Conservation (phyloP, 2,888 invertebrate genomes). For the Glaucopsyche alexis region DNA sequence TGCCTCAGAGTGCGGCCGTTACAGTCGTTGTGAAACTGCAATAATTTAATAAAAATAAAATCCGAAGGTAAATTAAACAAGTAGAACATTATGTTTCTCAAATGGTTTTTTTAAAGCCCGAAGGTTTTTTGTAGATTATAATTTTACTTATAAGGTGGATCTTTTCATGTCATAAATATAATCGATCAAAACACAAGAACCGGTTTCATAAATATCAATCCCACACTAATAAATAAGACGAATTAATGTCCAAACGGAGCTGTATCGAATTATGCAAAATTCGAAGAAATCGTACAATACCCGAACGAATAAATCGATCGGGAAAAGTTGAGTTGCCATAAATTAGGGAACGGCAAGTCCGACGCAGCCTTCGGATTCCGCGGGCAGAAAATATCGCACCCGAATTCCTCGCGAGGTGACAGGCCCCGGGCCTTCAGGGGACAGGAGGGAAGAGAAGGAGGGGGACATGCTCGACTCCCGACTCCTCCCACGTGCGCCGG, state of each 20-base stretch:
- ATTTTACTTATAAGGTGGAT: slow-evolving; percentile 1
- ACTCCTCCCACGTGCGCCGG: slow-evolving; percentile 70
- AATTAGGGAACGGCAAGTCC: slow-evolving; percentile 64
- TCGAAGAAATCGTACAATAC: slow-evolving; percentile 47
- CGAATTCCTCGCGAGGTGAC: slow-evolving; percentile 70
- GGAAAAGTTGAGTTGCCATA: slow-evolving; percentile 54
- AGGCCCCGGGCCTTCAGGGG: slow-evolving; percentile 68
- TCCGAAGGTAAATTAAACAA: too few species aligned
- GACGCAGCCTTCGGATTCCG: slow-evolving; percentile 74
- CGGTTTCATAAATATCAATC: slow-evolving; percentile 19
- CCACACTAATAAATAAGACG: slow-evolving; percentile 25
- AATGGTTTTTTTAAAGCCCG: background rate
- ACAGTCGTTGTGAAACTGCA: background rate
- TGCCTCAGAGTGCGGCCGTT: background rate
- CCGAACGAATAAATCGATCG: slow-evolving; percentile 63
- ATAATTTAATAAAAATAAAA: background rate
- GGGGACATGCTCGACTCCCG: slow-evolving; percentile 37
- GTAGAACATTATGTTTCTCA: background rate
- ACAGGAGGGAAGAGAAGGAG: slow-evolving; percentile 59
- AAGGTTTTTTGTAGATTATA: slow-evolving; percentile 3
- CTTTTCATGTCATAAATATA: slow-evolving; percentile 10
- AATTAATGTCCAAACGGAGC: background rate
- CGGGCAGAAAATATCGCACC: slow-evolving; percentile 76
- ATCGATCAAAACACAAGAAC: slow-evolving; percentile 24
- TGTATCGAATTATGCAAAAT: slow-evolving; percentile 26